Base-by-base conservation (phyloP, 1,140 invertebrate genomes). In the Nasonia giraulti region DNA sequence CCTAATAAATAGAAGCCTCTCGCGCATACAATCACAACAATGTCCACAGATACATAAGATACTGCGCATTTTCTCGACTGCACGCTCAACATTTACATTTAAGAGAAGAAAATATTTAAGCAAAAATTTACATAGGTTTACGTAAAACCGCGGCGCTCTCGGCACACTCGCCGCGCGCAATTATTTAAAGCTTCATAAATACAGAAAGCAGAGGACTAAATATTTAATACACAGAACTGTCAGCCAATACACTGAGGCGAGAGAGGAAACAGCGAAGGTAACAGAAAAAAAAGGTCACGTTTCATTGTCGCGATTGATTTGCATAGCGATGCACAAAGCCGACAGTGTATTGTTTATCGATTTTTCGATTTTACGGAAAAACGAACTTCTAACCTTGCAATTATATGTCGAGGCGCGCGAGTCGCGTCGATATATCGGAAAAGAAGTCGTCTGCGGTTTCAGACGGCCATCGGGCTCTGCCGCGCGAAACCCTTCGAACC, bases 281-380 rank as follows among this genome's bases (percentile, higher is more conserved):
- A 7, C 40, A 74, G 12, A 33, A 31, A 14, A 74, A 14, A 74
- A 74, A 74, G 23, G 23, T 74, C 47, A 44, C 40, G 40, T 11
- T 44, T 17, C 47, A 50, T 17, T 50, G 47, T 17, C 14, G 33
- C 23, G 5, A 74, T 62, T 74, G 10, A 73, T 82, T 74, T 37
- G 12, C 10, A 71, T 8, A 62, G 23, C 31, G 4, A 47, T 33
- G 23, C 2, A 33, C 20, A 50, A 33, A 73, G 33, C 1, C 50
- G 2, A 3, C 5, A 71, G 23, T 31, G 12, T 17, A 20, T 77
- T 83, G 33, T 37, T 66, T 83, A 77, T 69, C 37, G 55, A 37
- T 79, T 80, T 80, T 84, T 84, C 40, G 27, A 79, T 84, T 75
- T 79, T 74, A 75, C 17, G 31, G 44, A 84, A 84, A 74, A 84